Base-by-base conservation (phyloP, 1,140 invertebrate genomes). In the Trachymyrmex cornetzi region DNA sequence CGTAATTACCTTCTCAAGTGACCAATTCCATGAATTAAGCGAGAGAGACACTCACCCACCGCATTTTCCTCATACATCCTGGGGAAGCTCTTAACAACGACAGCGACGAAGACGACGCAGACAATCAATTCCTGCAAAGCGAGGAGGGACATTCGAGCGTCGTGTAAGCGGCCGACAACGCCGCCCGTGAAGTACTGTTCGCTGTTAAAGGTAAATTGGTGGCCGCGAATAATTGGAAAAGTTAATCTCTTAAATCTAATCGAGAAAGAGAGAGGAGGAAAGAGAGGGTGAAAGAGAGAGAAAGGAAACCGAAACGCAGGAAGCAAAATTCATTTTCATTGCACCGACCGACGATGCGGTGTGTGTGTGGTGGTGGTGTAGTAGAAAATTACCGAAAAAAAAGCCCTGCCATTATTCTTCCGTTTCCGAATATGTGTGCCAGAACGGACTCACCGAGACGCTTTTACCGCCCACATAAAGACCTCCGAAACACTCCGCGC, bases 381-480 rank as follows among this genome's bases (percentile, higher is more conserved):
- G n/a, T 22, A 50, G 74, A 85, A 89, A 89, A 87, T 89, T 85
- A 55, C 66, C 30, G 24, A 61, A 74, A 84, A 48, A 48, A 34
- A 63, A 57, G 9, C 7, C n/a, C 44, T 12, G 14, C 24, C 75
- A 71, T 90, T 88, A 90, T 85, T 87, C 57, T 85, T 81, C 22
- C n/a, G 48, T 11, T 44, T 22, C 69, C 22, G 64, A 86, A 77
- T 74, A 84, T 24, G 57, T 22, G 27, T n/a, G 57, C 19, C 67
- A 38, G 69, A 64, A 74, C 86, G 69, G 75, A 77, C 30, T 63
- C 11, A 53, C 57, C 38, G 74, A 75, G 44, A 72, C 85, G 67
- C 79, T 84, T 87, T 84, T 80, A 71, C 57, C 81, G 50, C 38
- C 53, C 81, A 61, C 86, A 74, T 89, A 90, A 90, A 91, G 89